These are phyloP conservation scores for Aelia acuminata DNA, from an alignment of 2,888 invertebrate genomes.

Conservation along the genomic window DNA sequence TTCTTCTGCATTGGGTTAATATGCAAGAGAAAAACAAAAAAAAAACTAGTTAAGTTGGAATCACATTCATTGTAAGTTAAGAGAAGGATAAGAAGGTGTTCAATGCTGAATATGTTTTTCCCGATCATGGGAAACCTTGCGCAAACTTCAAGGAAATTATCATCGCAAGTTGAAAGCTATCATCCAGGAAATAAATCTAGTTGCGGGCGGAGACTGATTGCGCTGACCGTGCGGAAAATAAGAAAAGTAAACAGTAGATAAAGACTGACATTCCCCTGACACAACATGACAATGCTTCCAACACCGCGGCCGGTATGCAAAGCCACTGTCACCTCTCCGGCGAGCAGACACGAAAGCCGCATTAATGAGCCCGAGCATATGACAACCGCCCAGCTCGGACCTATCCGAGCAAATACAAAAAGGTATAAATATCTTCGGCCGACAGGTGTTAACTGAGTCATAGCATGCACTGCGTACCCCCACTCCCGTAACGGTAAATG, in stretches of 20 bases:
- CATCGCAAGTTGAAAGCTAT: not conserved
- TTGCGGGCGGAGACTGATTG: not conserved
- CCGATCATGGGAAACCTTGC: not conserved
- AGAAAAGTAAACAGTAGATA: not conserved
- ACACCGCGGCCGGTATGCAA: not conserved
- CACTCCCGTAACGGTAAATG: not conserved
- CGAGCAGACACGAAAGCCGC: not conserved
- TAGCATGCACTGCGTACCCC: not conserved
- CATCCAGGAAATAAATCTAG: not conserved
- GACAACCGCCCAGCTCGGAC: not conserved
- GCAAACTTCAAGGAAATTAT: not conserved
- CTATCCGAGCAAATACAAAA: not conserved
- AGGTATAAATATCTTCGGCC: not conserved
- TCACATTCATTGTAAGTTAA: too few relatives aligned
- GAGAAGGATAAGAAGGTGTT: too few relatives aligned
- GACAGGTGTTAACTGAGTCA: not conserved
- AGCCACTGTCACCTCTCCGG: not conserved
- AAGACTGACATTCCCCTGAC: slow-evolving; percentile 2
- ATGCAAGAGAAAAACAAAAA: too few relatives aligned
- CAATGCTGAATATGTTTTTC: too few relatives aligned
- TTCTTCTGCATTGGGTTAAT: too few relatives aligned
- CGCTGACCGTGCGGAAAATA: not conserved
- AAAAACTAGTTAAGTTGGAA: too few relatives aligned
- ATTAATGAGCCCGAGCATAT: not conserved
- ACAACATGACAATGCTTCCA: slow-evolving; percentile 1